These are phyloP conservation scores for Porites cylindrica DNA, from an alignment of 92 coral and sea anemone genomes.

Conservation along the genomic window DNA sequence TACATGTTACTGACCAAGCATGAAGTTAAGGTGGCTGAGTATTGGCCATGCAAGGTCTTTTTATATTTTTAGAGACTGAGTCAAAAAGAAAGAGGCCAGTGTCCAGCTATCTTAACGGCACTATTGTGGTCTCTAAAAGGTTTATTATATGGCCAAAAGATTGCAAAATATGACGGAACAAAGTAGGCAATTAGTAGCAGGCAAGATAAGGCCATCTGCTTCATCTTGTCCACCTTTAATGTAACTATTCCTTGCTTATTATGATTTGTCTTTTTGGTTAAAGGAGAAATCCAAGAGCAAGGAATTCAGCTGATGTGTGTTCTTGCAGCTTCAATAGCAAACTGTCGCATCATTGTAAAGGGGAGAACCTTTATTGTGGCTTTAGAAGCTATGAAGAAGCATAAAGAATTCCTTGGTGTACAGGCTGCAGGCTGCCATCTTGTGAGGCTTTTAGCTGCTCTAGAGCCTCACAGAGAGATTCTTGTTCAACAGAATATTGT, in stretches of 20 bases:
- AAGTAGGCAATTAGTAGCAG: no score
- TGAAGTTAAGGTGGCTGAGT: no score
- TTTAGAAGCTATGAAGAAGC: constrained; percentile 68
- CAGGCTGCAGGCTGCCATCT: constrained; percentile 70
- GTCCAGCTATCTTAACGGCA: no score
- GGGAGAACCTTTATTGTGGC: constrained; percentile 53
- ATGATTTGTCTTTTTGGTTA: background rate
- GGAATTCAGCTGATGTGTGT: constrained; percentile 56
- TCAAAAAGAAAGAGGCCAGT: no score
- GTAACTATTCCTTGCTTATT: no score
- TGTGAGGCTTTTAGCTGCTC: constrained; percentile 51
- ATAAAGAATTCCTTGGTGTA: constrained; percentile 47
- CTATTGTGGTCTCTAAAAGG: no score
- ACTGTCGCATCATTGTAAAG: constrained; percentile 38
- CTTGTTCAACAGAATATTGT: constrained; percentile 53
- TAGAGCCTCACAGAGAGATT: constrained; percentile 25
- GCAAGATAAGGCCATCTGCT: background rate
- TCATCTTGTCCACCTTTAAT: background rate
- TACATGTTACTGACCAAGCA: no score
- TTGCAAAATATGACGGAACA: no score
- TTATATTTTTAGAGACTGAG: no score
- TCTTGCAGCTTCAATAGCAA: constrained; percentile 55
- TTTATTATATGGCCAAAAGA: no score
- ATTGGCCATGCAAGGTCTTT: no score
- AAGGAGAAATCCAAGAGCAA: constrained; percentile 69